Conservation (phyloP, 1,140 invertebrate species). For the Aphaenogaster rudis region DNA sequence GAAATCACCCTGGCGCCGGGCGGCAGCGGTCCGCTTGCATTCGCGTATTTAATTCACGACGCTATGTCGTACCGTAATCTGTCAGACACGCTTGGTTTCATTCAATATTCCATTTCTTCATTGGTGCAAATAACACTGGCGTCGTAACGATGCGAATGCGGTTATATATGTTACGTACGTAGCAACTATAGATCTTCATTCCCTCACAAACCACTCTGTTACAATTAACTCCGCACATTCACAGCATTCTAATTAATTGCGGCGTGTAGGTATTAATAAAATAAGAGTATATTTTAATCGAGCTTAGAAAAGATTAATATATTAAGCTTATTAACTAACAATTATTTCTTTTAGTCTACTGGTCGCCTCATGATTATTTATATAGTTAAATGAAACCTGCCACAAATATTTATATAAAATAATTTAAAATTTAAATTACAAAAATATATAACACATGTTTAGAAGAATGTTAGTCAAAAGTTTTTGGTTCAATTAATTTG, state of each 20-base stretch:
- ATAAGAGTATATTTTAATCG: conserved; percentile 2
- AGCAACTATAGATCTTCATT: conserved; percentile 17
- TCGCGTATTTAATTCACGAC: conserved; percentile 60
- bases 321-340: background rate
- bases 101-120: conserved; percentile 58
- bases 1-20: conserved; percentile 49
- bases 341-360: background rate
- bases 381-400: background rate
- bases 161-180: background rate
- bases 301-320: background rate
- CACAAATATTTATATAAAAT: background rate
- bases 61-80: conserved; percentile 34
- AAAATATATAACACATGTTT: background rate
- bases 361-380: background rate
- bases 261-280: background rate
- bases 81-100: conserved; percentile 50
- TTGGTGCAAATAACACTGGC: conserved; percentile 41
- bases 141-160: conserved; percentile 2
- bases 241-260: conserved; percentile 38
- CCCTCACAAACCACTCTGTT: background rate
- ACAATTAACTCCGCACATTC: conserved; percentile 13
- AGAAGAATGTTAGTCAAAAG: background rate
- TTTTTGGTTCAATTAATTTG: background rate
- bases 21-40: background rate
- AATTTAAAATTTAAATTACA: background rate